These are phyloP conservation scores for Norana najaformis DNA, from an alignment of 2,888 invertebrate genomes.

Conservation along the genomic window DNA sequence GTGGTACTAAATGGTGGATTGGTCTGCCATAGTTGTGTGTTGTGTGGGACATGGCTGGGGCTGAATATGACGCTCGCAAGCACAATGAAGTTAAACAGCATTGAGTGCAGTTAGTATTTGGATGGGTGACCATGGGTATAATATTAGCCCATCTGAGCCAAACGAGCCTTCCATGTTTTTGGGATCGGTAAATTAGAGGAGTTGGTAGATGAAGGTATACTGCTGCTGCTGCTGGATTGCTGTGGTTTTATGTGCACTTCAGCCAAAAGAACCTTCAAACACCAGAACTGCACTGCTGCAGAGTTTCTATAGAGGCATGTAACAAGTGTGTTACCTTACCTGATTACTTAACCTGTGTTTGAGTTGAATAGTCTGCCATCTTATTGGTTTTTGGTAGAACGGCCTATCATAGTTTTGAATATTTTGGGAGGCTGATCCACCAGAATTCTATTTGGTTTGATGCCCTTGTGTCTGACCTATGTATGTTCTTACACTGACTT, in stretches of 20 bases:
- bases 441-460: not conserved
- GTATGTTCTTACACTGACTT: not conserved
- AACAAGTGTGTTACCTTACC: not conserved
- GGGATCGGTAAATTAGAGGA: not conserved
- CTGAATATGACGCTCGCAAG: not conserved
- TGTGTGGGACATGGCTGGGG: not conserved
- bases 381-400: not conserved
- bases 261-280: not conserved
- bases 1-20: not conserved
- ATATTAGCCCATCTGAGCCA: not conserved
- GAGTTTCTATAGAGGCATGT: no score
- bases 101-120: no score
- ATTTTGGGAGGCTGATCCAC: not conserved
- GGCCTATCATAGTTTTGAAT: not conserved
- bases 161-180: not conserved
- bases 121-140: no score
- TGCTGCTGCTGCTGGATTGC: not conserved
- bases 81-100: no score
- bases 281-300: not conserved
- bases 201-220: not conserved
- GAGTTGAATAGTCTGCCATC: not conserved
- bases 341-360: not conserved
- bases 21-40: not conserved
- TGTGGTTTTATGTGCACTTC: not conserved
- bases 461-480: not conserved